Base-by-base conservation (phyloP, 1,140 invertebrate genomes). In the Cyphomyrmex costatus region DNA sequence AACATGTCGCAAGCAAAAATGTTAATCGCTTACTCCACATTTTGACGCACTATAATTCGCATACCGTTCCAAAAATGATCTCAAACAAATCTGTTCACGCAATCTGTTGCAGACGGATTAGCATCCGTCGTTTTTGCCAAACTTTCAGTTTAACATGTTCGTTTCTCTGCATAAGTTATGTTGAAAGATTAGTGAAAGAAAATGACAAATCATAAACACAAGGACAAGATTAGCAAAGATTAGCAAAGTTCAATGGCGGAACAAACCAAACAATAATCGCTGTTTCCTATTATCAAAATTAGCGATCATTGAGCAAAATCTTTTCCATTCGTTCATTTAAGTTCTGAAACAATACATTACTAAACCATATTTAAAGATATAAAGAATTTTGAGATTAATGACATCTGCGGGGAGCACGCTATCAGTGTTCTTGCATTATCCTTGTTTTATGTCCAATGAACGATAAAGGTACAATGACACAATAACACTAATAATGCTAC, bases 201-300 rank as follows among this genome's bases (percentile, higher is more conserved):
- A 87, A 53, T 71, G 46, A 30, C 60, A 30, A 33, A 51, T 46
- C 12, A 19, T 30, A 12, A 65, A 42, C 60, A 70, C 70, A 68
- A 49, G 71, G 27, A 70, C 53, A 19, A 36, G 30, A 19, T 71
- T 42, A 42, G 36, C 10, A 42, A 42, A 42, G 10, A 83, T 86
- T 49, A 33, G 21, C 46, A 27, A 70, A 60, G 78, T 83, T 84
- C 61, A 70, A 87, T 58, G 63, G 27, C 46, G 70, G 60, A 60
- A n/a, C n/a, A n/a, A 63, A 84, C 56, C 42, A 33, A 56, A 56
- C 27, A 46, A 68, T 53, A 36, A 79, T 19, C 49, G 33, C 10
- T 68, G 33, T 19, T 24, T 87, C 76, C 53, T n/a, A 70, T 76
- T 70, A 83, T 36, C n/a, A 24, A 51, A 88, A 76, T 87, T 88